Evolutionary conservation across 2,888 invertebrate genomes (phyloP).

Genomic region (Lasioglossum pauxillum): DNA sequence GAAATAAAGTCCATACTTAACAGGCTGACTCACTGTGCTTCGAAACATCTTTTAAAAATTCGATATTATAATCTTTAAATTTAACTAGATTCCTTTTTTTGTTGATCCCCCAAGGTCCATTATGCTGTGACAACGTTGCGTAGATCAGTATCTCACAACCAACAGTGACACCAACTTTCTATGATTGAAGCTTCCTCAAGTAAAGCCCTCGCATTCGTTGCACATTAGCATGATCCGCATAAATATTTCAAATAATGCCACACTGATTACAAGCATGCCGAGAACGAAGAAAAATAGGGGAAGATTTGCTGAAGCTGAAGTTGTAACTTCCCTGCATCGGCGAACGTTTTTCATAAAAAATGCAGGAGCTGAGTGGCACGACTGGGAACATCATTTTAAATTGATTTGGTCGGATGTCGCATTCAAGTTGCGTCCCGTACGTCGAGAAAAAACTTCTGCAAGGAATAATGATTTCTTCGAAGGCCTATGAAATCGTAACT

Average conservation of each 20-base stretch:
- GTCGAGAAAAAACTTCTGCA: neutral
- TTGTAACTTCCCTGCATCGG: neutral
- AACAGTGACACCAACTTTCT: neutral
- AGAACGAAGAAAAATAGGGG: neutral
- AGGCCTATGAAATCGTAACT: neutral
- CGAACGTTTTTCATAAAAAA: neutral
- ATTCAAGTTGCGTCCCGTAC: neutral
- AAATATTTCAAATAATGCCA: neutral
- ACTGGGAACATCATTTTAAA: neutral
- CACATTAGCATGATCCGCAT: neutral
- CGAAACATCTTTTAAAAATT: neutral
- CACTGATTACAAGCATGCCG: neutral
- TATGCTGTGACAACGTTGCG: neutral
- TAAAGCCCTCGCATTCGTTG: neutral
- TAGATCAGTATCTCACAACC: neutral
- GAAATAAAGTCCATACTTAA: conserved; percentile 39
- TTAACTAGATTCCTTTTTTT: neutral
- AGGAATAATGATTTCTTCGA: neutral
- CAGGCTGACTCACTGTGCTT: conserved; percentile 39
- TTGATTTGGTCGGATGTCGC: neutral
- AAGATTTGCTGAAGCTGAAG: neutral
- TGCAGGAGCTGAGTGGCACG: neutral
- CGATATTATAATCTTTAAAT: neutral
- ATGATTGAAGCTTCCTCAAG: too few relatives aligned
- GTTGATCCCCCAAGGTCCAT: neutral